Evolutionary conservation across 2,888 invertebrate genomes (phyloP), one percentile per base, ranked within the genome.

Genomic region (Podotricha telesiphe): DNA sequence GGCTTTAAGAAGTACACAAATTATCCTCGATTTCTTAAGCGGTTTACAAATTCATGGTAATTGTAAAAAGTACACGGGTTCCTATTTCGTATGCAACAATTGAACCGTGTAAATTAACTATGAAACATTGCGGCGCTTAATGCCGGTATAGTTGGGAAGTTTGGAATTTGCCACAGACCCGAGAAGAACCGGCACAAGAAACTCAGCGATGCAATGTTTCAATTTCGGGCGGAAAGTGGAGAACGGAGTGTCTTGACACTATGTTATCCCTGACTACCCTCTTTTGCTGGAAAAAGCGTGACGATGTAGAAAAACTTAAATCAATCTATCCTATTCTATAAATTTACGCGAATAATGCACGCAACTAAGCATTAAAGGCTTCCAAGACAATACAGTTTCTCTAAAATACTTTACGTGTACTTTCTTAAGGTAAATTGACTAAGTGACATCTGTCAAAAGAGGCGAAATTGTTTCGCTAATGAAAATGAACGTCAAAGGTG

Each of bases 391-490:
- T 34, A 34, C 17, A 1, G 10, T 34, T 11, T 10, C n/a, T 22
- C 45, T 59, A 45, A 59, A 59, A 59, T n/a, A 45, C 45, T 59
- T 59, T 45, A 45, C 59, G 59, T 59, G 45, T 59, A 45, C 45
- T 22, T 45, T 45, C 45, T 45, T 28, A 4, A n/a, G 22, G 42
- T 28, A 59, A 59, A 45, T 59, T 59, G 45, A 28, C 22, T n/a
- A 22, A 59, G n/a, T 59, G 59, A 59, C 59, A 45, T 59, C 45
- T 59, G 59, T 59, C 59, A 59, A 45, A 22, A n/a, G 17, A 17
- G 11, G 10, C 58, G 45, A 59, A 59, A 45, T 59, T 59, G 28
- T 45, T 45, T 28, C 59, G 59, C 22, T 45, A n/a, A 59, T 45
- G 59, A 59, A 59, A 59, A 59, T 45, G 22, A 17, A 59, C 22